Conservation (phyloP, 2,888 invertebrate species). For the Pherbina coryleti region DNA sequence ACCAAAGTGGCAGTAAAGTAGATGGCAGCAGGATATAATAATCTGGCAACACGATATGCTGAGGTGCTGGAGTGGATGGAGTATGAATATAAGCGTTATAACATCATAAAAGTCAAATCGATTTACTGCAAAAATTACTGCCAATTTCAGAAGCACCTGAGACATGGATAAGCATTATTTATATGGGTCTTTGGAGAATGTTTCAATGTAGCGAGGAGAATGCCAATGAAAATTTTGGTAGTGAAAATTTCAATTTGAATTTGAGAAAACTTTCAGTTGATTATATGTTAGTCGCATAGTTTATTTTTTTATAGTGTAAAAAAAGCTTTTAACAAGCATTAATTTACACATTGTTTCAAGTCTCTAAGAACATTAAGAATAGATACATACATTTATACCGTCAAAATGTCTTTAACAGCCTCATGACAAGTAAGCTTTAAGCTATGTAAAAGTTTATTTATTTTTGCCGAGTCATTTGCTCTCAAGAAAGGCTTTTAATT, state of each 20-base stretch:
- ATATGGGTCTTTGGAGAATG: background rate
- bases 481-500: no score
- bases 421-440: no score
- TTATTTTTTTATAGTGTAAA: background rate
- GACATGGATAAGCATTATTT: conserved; percentile 2
- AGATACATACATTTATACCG: no score
- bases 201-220: background rate
- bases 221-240: no score
- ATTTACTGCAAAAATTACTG: conserved; percentile 7
- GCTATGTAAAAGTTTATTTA: no score
- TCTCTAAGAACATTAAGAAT: no score
- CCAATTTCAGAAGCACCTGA: conserved; percentile 13
- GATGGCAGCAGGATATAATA: background rate
- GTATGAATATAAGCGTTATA: background rate
- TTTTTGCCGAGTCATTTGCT: no score
- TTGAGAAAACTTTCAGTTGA: no score
- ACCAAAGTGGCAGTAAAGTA: background rate
- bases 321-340: background rate
- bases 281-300: background rate
- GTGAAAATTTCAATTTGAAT: no score
- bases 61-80: background rate
- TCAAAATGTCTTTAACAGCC: no score
- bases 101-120: conserved; percentile 18
- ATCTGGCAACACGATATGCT: background rate
- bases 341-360: background rate